Base-by-base conservation (phyloP, 2,113 vertebrate genomes). In the Genyomyrus donnyi region DNA sequence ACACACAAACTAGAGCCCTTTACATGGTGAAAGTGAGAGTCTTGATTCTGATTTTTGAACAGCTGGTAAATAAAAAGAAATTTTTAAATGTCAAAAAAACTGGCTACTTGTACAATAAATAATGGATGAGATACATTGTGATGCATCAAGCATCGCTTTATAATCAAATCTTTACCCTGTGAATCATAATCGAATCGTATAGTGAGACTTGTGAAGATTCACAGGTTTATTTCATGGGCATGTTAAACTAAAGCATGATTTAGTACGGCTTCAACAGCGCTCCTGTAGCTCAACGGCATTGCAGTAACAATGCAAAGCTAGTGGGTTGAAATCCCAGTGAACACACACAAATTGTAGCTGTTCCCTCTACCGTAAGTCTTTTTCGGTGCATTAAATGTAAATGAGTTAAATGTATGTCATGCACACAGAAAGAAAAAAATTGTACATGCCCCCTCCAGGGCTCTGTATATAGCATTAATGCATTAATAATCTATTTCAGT, bases 21-120 rank as follows among this genome's bases (percentile, higher is more conserved):
- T 70, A 42, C 39, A 42, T 42, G 39, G 39, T 42, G 39, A 70
- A 27, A 70, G 58, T n/a, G 24, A 70, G 24, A 66, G 62, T 70
- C 62, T 70, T 70, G 62, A 4, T 70, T 70, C n/a, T 31, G 62
- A 70, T 31, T 70, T 70, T 70, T 70, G n/a, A 31, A 11, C 62
- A 70, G 62, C 62, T 70, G 62, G 24, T 62, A 62, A 62, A 62
- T 62, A 62, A 31, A 70, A 31, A 70, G 62, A 13, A 31, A 31
- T 70, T 13, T 70, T 70, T 5, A 70, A 70, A 70, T 10, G 62
- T 4, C 62, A 31, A 31, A 31, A 27, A 58, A 3, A 66, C 62
- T 70, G 62, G n/a, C n/a, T 70, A 70, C 62, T 70, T 70, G n/a
- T 70, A 70, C n/a, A 70, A 70, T 70, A 70, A 70, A 70, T 70